Evolutionary conservation across 2,888 invertebrate genomes (phyloP), one percentile per base, ranked within the genome.

Genomic region (Tricholauxania praeusta): DNA sequence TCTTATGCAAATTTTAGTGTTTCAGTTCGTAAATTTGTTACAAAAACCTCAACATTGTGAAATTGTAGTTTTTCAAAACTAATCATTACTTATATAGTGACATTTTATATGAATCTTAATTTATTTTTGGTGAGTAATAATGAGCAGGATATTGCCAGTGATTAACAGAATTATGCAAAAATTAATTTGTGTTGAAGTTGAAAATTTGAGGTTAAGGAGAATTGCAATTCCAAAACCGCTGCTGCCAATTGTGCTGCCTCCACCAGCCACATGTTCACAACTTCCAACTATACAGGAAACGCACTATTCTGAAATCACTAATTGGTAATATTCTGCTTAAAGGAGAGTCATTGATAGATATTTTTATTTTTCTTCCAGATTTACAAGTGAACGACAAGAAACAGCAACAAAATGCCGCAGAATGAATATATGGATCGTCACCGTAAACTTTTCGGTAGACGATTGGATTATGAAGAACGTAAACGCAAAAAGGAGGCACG

Each of bases 401-500:
- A 66, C 12, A 39, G 51, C 60, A 60, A 53, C 28, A 69, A 71
- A 10, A 97, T 97, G 98, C 98, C 98, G 86, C 99, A 99, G 91
- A 99, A 99, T 92, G 99, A 99, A 89, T 97, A 99, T 88, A 99
- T 99, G 89, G 99, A 99, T 83, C 93, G 98, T 77, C 97, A 98
- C 88, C 93, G 95, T 85, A 99, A 99, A 88, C 92, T 99, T 52
- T 94, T 97, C 89, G 99, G 99, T 84, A 92, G 97, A 82, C 92
- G 99, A 76, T 91, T 99, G 76, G 99, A 99, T 89, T 96, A 99
- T 92, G 97, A 99, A 88, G 99, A 99, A 87, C 91, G 96, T 75
- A 96, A 96, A 88, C 90, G 99, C 51, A 99, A 99, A 89, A 93
- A 93, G 82, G 97, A 98, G 87, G 98, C 98, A 6, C 93, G 99